Evolutionary conservation across 2,888 invertebrate species (phyloP), one percentile per base, ranked within the genome.

Genomic region (Pseudolycoriella hygida): DNA sequence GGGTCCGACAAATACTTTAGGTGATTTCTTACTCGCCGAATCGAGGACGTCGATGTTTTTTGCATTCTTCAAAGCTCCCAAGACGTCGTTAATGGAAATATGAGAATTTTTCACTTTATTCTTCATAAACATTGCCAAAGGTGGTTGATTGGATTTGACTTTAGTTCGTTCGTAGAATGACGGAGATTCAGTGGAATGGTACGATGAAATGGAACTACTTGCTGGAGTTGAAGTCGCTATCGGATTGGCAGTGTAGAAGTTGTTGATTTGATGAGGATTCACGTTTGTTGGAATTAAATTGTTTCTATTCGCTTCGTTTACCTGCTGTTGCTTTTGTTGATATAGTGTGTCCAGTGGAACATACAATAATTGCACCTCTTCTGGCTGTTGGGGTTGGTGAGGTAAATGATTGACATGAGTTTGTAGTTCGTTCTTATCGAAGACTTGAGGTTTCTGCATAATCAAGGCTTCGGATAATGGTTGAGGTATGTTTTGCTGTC

Each of bases 1-100:
- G 0, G 87, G 87, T 0, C 87, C 87, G 1, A 88, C 82, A 54
- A 88, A 88, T 14, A 87, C 78, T 57, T 76, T 73, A 0, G 86
- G 86, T 0, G 80, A 74, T 49, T 71, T 69, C 37, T 74, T 66
- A 0, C 79, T 73, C 2, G 84, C 74, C 1, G 73, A 73, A 56
- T 87, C 87, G 45, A 87, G 67, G 1, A 87, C 87, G 1, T 82
- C 76, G 46, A 88, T 80, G 0, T 76, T 73, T 53, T 77, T 77
- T 0, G 83, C 79, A 51, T 73, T 73, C 55, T 79, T 80, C 17
- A 88, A 59, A 1, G 76, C 68, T 25, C 71, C 67, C 15, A 87
- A 62, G 3, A 87, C 83, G 56, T 86, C 84, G 14, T 74, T 68
- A 2, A 83, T 71, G 55, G 74, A 75, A 1, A 76, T 68, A 49